These are phyloP conservation scores for Catharus ustulatus DNA, from an alignment of 2,797 vertebrate genomes.

Conservation along the genomic window DNA sequence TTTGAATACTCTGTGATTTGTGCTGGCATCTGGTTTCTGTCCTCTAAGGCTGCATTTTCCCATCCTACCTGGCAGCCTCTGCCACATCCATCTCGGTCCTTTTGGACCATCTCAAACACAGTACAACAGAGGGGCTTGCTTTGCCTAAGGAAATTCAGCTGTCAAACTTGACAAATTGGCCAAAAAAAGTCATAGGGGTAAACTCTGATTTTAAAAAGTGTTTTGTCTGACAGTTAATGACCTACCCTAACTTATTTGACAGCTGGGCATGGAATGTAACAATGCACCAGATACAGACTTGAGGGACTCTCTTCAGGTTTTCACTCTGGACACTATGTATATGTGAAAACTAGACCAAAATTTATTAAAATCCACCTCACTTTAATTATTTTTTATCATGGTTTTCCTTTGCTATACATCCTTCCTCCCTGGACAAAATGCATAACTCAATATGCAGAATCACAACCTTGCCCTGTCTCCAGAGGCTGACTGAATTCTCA, in stretches of 20 bases:
- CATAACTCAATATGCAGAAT: neutral
- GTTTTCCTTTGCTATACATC: neutral
- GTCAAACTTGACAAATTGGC: neutral
- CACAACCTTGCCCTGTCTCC: neutral
- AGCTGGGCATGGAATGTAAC: neutral
- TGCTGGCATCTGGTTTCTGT: neutral
- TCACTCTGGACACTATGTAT: neutral
- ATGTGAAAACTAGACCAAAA: neutral
- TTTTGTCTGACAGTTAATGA: neutral
- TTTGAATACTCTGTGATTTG: neutral
- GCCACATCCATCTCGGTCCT: neutral
- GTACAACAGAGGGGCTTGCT: fast-evolving
- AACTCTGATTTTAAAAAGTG: neutral
- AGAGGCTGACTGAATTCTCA: neutral
- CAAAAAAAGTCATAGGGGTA: neutral
- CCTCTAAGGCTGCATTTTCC: neutral
- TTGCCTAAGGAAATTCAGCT: neutral
- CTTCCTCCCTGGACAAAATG: neutral
- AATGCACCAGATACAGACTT: neutral
- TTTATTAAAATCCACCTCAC: neutral
- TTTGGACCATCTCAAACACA: neutral
- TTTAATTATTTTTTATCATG: neutral
- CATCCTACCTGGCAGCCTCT: neutral
- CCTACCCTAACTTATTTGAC: neutral
- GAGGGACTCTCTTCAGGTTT: neutral